A percentile compares a stretch with the other conserved stretches of the same genome.
phyloP scores from a whole-genome alignment of 2,113 vertebrate genomes.

The Cariama cristata region DNA sequence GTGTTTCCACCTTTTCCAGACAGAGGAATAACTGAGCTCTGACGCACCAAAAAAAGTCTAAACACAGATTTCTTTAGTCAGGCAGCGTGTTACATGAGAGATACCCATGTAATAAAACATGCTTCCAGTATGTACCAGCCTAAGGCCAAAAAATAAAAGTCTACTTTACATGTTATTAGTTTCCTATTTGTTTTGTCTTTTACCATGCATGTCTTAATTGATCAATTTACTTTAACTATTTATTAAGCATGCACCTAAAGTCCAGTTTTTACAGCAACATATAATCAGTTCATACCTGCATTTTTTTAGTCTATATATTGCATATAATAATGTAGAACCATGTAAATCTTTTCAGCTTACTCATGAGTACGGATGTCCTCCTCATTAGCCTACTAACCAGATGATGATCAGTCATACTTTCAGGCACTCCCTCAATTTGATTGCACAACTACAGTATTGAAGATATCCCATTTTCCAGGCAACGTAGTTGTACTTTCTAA shows the following conservation, averaged over 20 bases:
- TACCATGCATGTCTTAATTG: background rate
- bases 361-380: accelerated
- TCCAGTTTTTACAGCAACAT: background rate
- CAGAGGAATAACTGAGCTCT: background rate
- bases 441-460: background rate
- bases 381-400: background rate
- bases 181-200: background rate
- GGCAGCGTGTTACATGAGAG: background rate
- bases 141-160: background rate
- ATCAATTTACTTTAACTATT: background rate
- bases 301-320: background rate
- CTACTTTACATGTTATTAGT: background rate
- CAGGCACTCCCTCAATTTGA: background rate
- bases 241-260: background rate
- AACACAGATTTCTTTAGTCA: background rate
- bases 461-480: background rate
- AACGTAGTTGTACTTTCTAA: background rate
- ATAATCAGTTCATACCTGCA: background rate
- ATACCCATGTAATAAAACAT: background rate
- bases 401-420: background rate
- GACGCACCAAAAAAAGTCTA: background rate
- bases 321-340: background rate
- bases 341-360: background rate
- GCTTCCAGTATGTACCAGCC: background rate
- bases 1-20: background rate